Percentiles rank a stretch among this genome's conserved stretches.
These are phyloP conservation scores for Prosopocoilus inquinatus DNA, from an alignment of 2,888 invertebrate species.

Conservation along the genomic window DNA sequence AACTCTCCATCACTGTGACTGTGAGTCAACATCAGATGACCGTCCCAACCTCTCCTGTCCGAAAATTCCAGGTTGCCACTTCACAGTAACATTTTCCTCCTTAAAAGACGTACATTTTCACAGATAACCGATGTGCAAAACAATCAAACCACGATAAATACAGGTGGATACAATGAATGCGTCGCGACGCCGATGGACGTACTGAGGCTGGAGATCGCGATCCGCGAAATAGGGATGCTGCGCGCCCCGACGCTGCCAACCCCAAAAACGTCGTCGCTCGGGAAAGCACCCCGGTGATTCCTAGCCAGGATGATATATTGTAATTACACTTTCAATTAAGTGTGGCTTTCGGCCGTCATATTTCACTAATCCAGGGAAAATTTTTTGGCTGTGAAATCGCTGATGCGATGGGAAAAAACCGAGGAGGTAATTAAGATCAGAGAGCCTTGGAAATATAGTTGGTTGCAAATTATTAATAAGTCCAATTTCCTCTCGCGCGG, in stretches of 20 bases:
- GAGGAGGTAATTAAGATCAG: no score
- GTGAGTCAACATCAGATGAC: conserved; percentile 69
- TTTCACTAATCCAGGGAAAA: no score
- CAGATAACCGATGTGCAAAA: no score
- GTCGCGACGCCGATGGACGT: conserved; percentile 36
- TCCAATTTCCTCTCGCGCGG: no score
- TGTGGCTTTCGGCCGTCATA: no score
- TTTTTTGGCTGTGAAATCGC: no score
- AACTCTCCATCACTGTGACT: conserved; percentile 84
- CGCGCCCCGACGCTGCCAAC: conserved; percentile 26
- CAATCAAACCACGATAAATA: background rate
- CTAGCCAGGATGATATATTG: no score
- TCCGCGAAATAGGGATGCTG: conserved; percentile 33
- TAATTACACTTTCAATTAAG: no score
- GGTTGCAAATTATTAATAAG: no score
- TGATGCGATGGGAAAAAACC: no score
- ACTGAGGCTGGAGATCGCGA: conserved; percentile 36
- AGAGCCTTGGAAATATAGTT: no score
- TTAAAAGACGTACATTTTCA: background rate
- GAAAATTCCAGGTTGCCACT: conserved; percentile 51
- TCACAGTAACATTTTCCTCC: conserved; percentile 5
- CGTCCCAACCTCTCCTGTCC: conserved; percentile 25
- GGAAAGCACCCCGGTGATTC: background rate
- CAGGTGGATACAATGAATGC: conserved; percentile 21
- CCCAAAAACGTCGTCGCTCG: conserved; percentile 10